Percentiles rank a stretch among this genome's conserved stretches.
phyloP scores from a whole-genome alignment of 2,113 vertebrate species.

The Myrmophylax atrothorax region DNA sequence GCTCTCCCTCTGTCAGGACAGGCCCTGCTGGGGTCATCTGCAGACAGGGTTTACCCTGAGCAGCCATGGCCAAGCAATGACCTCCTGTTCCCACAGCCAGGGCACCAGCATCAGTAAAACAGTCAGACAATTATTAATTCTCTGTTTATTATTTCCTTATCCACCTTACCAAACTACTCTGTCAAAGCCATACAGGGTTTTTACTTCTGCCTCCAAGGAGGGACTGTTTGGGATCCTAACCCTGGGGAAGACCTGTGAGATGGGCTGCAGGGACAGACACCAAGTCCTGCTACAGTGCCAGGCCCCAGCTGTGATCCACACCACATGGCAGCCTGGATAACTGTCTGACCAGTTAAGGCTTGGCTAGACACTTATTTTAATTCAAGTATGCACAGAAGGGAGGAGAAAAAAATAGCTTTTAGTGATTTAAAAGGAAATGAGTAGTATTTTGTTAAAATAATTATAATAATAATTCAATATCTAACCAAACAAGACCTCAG shows the following conservation, averaged over 20 bases:
- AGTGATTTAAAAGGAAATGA: background rate
- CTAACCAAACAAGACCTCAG: background rate
- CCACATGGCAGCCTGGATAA: constrained; percentile 2
- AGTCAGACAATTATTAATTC: background rate
- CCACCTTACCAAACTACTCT: background rate
- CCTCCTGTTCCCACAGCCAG: background rate
- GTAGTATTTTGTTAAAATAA: background rate
- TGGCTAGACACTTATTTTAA: constrained; percentile 23
- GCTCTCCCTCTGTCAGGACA: background rate
- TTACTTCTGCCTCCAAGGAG: background rate
- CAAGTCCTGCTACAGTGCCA: background rate
- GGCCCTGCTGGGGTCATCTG: background rate
- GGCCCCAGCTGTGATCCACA: background rate
- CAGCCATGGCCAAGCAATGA: background rate
- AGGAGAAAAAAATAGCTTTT: background rate
- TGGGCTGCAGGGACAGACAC: background rate
- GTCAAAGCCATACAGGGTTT: background rate
- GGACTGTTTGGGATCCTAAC: background rate
- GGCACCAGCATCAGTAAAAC: background rate
- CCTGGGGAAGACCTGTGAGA: background rate
- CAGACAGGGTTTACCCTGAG: rapidly evolving
- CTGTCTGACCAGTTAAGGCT: background rate
- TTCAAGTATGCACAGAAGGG: background rate
- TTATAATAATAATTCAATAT: background rate
- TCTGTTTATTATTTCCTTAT: background rate